A percentile compares a stretch with the other conserved stretches of the same genome.
phyloP scores from a whole-genome alignment of 2,888 invertebrate species.

The Sipunculus nudus region DNA sequence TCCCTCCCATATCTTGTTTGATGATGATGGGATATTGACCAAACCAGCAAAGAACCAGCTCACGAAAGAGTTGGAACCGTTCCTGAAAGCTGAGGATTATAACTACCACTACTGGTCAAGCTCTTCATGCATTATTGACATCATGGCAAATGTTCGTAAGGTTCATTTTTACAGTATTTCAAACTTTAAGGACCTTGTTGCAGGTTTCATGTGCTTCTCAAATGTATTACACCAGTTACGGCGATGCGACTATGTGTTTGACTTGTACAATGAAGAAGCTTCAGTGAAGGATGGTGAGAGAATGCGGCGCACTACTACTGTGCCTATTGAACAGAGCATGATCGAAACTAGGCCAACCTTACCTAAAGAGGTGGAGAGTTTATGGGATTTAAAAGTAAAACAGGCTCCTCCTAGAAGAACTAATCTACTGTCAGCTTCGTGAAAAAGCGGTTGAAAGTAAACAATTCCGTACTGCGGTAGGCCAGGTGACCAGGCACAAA shows the following conservation, averaged over 20 bases:
- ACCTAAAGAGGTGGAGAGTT: conserved; percentile 7
- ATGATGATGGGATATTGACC: conserved; percentile 5
- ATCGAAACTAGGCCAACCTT: conserved; percentile 8
- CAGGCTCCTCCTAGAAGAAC: conserved; percentile 17
- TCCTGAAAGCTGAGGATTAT: conserved; percentile 3
- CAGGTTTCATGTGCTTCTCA: not conserved
- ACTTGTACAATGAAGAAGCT: conserved; percentile 15
- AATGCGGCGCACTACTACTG: conserved; percentile 2
- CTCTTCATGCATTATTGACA: conserved; percentile 3
- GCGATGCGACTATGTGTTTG: conserved; percentile 20
- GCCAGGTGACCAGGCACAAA: conserved; percentile 12
- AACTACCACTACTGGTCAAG: not conserved
- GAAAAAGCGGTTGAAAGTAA: not conserved
- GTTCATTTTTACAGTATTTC: not conserved
- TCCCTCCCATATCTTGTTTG: not conserved
- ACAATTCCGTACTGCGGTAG: not conserved
- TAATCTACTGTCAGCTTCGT: conserved; percentile 11
- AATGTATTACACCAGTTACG: conserved; percentile 4
- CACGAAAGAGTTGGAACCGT: conserved; percentile 9
- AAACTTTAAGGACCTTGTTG: not conserved
- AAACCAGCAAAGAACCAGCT: conserved; percentile 10
- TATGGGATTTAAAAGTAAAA: conserved; percentile 9
- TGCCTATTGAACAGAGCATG: conserved; percentile 14
- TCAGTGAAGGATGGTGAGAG: conserved; percentile 15
- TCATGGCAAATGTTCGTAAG: conserved; percentile 8